Evolutionary conservation across 2,113 vertebrate species (phyloP), one percentile per base, ranked within the genome.

Genomic region (Daphoenositta chrysoptera): DNA sequence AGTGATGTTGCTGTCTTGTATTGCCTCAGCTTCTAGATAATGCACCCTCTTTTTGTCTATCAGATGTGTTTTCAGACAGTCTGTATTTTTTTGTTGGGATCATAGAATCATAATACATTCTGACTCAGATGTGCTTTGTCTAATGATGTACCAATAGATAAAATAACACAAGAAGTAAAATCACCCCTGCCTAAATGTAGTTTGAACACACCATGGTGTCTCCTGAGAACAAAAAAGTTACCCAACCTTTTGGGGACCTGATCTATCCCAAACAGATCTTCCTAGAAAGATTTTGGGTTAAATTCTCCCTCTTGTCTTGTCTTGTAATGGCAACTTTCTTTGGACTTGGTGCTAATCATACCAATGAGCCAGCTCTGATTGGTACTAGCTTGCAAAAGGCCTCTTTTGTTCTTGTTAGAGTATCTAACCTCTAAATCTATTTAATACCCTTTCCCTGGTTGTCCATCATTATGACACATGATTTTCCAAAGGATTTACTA

Each of bases 391-490:
- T 97, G 97, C 96, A 98, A 97, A 98, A 97, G 97, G 97, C 96
- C 97, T 96, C 97, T 98, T 98, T 98, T 98, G 98, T 98, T 98
- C 98, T 98, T 97, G 95, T 97, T 98, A 98, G 97, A 98, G 98
- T 98, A 97, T 98, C 97, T 98, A 98, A 98, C 97, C 97, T 98
- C 97, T 98, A 98, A 98, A 98, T 98, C 98, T 98, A 98, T 98
- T 98, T 98, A 98, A 98, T 98, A 97, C 97, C 97, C 96, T 97
- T 97, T 98, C 97, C 98, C 98, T 97, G 97, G 98, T 98, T 98
- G 98, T 98, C 97, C 98, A 98, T 98, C 98, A 98, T 98, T 95
- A 97, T 98, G 98, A 98, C 98, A 98, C 98, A 98, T 98, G 98
- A 98, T 98, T 98, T 98, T 98, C 97, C 97, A 98, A 98, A 98